phyloP scores from a whole-genome alignment of 37 sponge, comb jelly and placozoan genomes.

The Mnemiopsis leidyi region DNA sequence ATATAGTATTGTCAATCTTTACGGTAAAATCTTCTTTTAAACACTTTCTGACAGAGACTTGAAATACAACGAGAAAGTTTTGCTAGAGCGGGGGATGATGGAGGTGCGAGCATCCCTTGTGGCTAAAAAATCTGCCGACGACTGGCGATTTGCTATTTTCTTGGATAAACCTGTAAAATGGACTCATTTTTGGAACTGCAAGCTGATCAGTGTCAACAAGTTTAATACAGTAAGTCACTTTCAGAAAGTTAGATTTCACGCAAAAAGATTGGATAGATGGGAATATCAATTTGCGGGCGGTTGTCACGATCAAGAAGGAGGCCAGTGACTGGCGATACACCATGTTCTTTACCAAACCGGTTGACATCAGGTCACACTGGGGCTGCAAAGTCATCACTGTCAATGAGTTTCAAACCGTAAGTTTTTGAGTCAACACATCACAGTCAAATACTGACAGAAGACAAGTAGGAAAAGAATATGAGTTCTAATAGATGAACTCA shows the following conservation, averaged over 20 bases:
- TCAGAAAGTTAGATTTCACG: conserved; percentile 1
- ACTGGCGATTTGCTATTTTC: conserved; percentile 21
- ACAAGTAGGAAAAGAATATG: too few species aligned
- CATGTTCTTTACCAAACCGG: conserved; percentile 28
- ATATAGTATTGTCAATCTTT: too few species aligned
- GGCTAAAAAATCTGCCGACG: background rate
- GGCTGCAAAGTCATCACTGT: conserved; percentile 34
- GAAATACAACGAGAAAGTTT: background rate
- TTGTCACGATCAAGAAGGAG: background rate
- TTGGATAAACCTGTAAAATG: conserved; percentile 26
- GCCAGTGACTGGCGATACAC: background rate
- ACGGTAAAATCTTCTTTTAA: background rate
- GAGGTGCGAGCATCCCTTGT: background rate
- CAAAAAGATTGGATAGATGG: conserved; percentile 31
- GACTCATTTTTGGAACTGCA: conserved; percentile 44
- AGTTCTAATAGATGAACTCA: too few species aligned
- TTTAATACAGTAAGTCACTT: conserved; percentile 12
- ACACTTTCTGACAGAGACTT: background rate
- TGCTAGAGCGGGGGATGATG: conserved; percentile 26
- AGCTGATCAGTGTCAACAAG: background rate
- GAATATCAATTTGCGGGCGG: conserved; percentile 10
- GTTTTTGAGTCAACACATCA: too few species aligned
- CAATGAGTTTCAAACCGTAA: conserved; percentile 1
- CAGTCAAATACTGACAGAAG: too few species aligned
- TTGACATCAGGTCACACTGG: background rate